Conservation (phyloP, 2,888 invertebrate genomes). For the Drosophila siamana region DNA sequence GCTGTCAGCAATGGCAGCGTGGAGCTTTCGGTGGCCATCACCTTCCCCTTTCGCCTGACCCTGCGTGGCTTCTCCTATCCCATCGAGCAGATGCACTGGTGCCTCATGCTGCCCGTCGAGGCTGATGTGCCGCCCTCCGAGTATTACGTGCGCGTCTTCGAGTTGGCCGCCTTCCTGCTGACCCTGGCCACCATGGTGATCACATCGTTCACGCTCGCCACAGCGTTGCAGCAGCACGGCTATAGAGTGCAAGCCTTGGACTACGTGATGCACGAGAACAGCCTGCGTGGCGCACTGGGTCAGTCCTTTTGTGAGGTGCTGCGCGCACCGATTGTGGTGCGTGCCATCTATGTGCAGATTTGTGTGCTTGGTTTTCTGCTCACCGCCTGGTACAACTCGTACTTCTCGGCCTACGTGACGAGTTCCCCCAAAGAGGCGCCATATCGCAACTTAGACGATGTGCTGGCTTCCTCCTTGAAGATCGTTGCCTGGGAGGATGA, state of each 20-base stretch:
- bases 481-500: slow-evolving; percentile 66
- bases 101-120: slow-evolving; percentile 80
- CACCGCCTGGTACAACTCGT: slow-evolving; percentile 80
- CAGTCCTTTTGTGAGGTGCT: slow-evolving; percentile 76
- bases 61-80: slow-evolving; percentile 68
- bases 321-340: slow-evolving; percentile 63
- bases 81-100: slow-evolving; percentile 71
- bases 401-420: slow-evolving; percentile 80
- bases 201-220: slow-evolving; percentile 68
- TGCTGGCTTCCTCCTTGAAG: slow-evolving; percentile 65
- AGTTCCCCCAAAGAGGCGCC: slow-evolving; percentile 71
- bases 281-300: slow-evolving; percentile 77
- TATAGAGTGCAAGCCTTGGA: slow-evolving; percentile 54
- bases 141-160: slow-evolving; percentile 75
- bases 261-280: slow-evolving; percentile 76
- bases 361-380: slow-evolving; percentile 78
- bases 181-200: slow-evolving; percentile 56
- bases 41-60: slow-evolving; percentile 43
- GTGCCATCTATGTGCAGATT: slow-evolving; percentile 77
- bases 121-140: slow-evolving; percentile 68
- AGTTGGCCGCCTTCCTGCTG: slow-evolving; percentile 61
- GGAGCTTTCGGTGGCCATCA: slow-evolving; percentile 71
- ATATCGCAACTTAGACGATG: slow-evolving; percentile 69
- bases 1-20: slow-evolving; percentile 70
- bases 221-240: slow-evolving; percentile 59